Percentiles rank a stretch among this genome's conserved stretches.
Evolutionary conservation across 2,888 invertebrate genomes (phyloP).

Genomic region (Limnephilus lunatus): DNA sequence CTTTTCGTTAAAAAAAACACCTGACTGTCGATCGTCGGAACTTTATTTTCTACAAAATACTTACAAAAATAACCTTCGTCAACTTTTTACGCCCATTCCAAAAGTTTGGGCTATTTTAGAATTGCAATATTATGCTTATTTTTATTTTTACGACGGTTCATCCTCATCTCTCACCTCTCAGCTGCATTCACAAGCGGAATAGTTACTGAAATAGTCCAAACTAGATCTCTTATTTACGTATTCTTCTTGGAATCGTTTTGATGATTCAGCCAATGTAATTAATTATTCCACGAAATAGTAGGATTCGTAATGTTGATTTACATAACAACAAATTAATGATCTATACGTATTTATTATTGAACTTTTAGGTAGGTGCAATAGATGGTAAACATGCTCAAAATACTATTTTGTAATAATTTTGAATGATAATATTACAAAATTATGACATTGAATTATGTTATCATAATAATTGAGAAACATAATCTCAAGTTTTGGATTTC

Average conservation of each 20-base stretch:
- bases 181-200: not conserved
- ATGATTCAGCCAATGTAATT: slow-evolving; percentile 30
- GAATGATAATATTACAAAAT: not conserved
- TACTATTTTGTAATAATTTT: not conserved
- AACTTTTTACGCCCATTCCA: slow-evolving; percentile 41
- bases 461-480: not conserved
- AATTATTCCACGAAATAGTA: not conserved
- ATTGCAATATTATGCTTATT: slow-evolving; percentile 36
- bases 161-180: not conserved
- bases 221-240: not conserved
- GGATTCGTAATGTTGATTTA: slow-evolving; percentile 17
- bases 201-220: not conserved
- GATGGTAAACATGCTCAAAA: not conserved
- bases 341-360: not conserved
- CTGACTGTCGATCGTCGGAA: not conserved
- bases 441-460: not conserved
- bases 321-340: not conserved
- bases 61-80: slow-evolving; percentile 6
- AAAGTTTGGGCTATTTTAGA: slow-evolving; percentile 45
- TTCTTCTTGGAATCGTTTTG: not conserved
- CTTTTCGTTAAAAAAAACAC: not conserved
- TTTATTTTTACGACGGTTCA: slow-evolving; percentile 15
- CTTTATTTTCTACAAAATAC: not conserved
- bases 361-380: not conserved
- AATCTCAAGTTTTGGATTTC: too few relatives aligned